Evolutionary conservation across 2,797 vertebrate genomes (phyloP), one percentile per base, ranked within the genome.

Genomic region (Pterois miles): DNA sequence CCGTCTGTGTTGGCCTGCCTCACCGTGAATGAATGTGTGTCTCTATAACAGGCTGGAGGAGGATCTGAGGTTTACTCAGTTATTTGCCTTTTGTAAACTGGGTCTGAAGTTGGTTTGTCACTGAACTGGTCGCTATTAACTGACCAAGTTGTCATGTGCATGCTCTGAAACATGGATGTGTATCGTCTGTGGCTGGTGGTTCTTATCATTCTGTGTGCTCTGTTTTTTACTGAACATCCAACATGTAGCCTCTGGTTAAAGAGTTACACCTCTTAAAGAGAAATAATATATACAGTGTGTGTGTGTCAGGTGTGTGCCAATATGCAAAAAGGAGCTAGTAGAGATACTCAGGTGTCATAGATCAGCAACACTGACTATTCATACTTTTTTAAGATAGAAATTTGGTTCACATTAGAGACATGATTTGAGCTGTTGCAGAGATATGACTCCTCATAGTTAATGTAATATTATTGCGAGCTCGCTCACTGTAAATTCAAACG

Each of bases 121-220:
- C 0, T 52, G 22, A 52, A 23, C 20, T 50, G 46, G 18, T 50
- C 9, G 8, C 46, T n/a, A n/a, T 20, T 52, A 52, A 11, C 10
- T 22, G 11, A 52, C 46, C 46, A 50, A 22, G 2, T 52, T 52
- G 23, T 23, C 22, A 52, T 23, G 50, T 52, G 22, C 50, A 52
- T 12, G 50, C 50, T 52, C 50, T 50, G 48, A 50, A 50, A 50
- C 48, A 50, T 50, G 9, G 20, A 23, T 52, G 22, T 52, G 50
- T 0, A 0, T 52, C 23, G 11, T 22, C n/a, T 50, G 20, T 50
- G 0, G 20, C 4, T 16, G 18, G 20, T 48, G 46, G 18, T 48
- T n/a, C 46, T 57, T 16, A 31, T 57, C 10, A 3, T 29, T 33
- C 5, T 57, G 25, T 56, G 25, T 25, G 50, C 40, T 56, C 16